A percentile compares a stretch with the other conserved stretches of the same genome.
Evolutionary conservation across 2,797 vertebrate genomes (phyloP).

Genomic region (Phalloptychus januarius): DNA sequence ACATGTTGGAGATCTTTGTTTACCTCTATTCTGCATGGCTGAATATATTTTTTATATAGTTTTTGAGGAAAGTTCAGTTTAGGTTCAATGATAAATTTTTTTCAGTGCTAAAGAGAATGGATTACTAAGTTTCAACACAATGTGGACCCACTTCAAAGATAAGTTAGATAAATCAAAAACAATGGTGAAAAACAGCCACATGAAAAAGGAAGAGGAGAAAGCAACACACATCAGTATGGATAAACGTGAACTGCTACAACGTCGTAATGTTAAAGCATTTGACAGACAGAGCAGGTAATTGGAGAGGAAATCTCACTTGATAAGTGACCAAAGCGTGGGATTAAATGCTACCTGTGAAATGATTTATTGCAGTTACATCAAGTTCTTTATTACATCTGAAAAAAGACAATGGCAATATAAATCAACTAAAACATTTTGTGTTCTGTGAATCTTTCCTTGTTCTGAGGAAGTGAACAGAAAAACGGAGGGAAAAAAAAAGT

Average conservation of each 20-base stretch:
- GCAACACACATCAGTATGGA: not conserved
- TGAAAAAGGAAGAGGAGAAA: not conserved
- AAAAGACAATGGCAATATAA: not conserved
- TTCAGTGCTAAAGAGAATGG: not conserved
- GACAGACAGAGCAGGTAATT: not conserved
- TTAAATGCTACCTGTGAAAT: not conserved
- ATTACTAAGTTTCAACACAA: not conserved
- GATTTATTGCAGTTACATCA: not conserved
- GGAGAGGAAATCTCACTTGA: not conserved
- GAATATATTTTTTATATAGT: not conserved
- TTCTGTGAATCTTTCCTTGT: not conserved
- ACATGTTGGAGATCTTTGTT: not conserved
- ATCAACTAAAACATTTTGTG: not conserved
- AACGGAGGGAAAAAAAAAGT: not conserved
- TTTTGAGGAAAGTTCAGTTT: not conserved
- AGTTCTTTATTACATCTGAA: constrained; percentile 43
- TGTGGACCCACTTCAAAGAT: not conserved
- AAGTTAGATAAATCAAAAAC: not conserved
- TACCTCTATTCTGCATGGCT: too few species aligned
- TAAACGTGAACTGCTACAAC: not conserved
- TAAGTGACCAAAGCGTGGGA: not conserved
- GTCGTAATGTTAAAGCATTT: not conserved
- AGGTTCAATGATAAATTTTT: not conserved
- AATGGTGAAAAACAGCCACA: not conserved
- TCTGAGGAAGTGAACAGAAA: not conserved